phyloP scores from a whole-genome alignment of 2,113 vertebrate species.

The Equus quagga region DNA sequence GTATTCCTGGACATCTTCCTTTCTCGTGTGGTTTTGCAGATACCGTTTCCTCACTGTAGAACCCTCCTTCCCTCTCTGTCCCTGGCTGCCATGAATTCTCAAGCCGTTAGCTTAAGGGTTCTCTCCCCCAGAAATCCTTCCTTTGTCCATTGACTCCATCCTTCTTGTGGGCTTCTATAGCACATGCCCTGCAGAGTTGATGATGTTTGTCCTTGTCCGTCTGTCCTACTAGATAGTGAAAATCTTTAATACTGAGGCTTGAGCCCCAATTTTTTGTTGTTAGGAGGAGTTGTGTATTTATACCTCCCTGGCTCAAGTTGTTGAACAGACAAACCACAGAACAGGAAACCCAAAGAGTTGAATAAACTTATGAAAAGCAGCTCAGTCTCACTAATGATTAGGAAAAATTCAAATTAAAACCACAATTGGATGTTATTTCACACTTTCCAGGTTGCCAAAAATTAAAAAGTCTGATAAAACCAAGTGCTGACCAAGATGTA shows the following conservation, averaged over 20 bases:
- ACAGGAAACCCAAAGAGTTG: background rate
- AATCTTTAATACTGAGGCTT: background rate
- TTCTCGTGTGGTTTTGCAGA: background rate
- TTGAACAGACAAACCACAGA: background rate
- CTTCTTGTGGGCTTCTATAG: background rate
- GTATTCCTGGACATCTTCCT: background rate
- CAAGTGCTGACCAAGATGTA: background rate
- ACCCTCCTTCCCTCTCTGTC: background rate
- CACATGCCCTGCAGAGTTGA: too few relatives aligned
- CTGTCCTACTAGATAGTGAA: background rate
- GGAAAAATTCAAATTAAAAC: background rate
- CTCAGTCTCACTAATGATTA: background rate
- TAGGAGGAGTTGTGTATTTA: rapidly evolving
- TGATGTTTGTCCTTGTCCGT: background rate
- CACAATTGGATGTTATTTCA: background rate
- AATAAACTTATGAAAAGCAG: background rate
- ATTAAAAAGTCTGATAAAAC: background rate
- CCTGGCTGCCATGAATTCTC: background rate
- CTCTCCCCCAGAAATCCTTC: background rate
- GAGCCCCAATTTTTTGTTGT: background rate
- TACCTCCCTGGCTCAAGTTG: background rate
- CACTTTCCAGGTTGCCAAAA: background rate
- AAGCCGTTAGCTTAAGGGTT: background rate
- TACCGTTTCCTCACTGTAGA: background rate
- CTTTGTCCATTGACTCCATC: background rate